These are phyloP conservation scores for Trachythela sp. DNA, from an alignment of 64 coral and sea anemone genomes.

Conservation along the genomic window DNA sequence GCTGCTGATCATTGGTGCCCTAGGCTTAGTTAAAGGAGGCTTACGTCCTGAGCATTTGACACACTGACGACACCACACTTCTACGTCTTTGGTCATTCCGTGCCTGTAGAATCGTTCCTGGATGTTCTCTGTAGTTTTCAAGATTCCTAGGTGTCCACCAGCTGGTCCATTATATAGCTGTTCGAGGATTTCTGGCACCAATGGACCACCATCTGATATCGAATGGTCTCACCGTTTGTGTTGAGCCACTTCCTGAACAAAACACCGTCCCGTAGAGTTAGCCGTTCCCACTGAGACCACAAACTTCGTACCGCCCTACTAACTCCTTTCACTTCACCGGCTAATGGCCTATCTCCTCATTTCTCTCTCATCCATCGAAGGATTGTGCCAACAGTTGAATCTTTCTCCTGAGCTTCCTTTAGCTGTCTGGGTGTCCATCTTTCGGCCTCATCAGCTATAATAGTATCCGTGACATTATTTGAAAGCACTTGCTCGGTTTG, in stretches of 20 bases:
- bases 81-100: neutral
- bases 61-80: neutral
- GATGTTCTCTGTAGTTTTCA: neutral
- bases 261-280: neutral
- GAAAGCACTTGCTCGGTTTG: too few species aligned
- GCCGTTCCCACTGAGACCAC: neutral
- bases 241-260: neutral
- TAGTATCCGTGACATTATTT: too few species aligned
- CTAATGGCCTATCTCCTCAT: too few species aligned
- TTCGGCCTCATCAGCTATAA: too few species aligned
- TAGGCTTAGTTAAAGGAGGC: neutral
- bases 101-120: neutral
- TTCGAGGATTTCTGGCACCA: neutral
- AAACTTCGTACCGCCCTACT: neutral
- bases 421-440: too few species aligned
- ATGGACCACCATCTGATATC: neutral
- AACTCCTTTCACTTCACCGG: neutral
- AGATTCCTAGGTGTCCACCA: neutral
- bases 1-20: neutral
- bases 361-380: too few species aligned
- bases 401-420: too few species aligned
- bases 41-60: neutral
- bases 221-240: neutral
- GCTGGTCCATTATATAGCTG: neutral
- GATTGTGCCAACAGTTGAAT: too few species aligned